phyloP scores from a whole-genome alignment of 2,888 invertebrate genomes.

The Stegana nigrithorax region DNA sequence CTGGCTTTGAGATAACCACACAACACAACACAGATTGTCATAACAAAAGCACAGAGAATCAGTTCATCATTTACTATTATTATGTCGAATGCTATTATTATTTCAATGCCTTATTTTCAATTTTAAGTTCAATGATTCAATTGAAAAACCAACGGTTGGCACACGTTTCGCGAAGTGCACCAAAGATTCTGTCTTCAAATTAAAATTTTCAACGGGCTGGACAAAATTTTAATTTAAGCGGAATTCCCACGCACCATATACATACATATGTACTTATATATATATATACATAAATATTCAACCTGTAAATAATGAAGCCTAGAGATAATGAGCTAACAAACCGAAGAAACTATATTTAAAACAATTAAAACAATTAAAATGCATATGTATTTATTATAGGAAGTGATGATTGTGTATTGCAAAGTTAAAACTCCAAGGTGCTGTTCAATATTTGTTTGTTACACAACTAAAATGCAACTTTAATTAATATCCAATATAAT shows the following conservation, averaged over 20 bases:
- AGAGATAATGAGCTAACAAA: neutral
- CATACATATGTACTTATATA: neutral
- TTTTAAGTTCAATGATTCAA: neutral
- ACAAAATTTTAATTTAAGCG: slow-evolving; percentile 58
- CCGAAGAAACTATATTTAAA: slow-evolving; percentile 6
- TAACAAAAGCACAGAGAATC: no score
- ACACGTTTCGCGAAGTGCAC: neutral
- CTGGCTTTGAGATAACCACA: slow-evolving; percentile 18
- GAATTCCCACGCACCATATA: slow-evolving; percentile 25
- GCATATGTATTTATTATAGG: slow-evolving; percentile 9
- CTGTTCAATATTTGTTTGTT: slow-evolving; percentile 10
- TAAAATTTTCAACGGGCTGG: slow-evolving; percentile 62
- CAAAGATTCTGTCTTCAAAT: slow-evolving; percentile 31
- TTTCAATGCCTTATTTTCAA: neutral
- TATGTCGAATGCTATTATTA: neutral
- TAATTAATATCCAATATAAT: neutral
- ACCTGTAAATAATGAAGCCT: no score
- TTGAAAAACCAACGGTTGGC: neutral
- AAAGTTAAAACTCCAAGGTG: slow-evolving; percentile 16
- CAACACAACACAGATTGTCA: neutral
- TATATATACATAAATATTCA: neutral
- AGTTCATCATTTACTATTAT: no score
- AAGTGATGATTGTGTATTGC: neutral
- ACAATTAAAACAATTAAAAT: slow-evolving; percentile 2
- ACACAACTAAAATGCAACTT: neutral